phyloP scores from a whole-genome alignment of 2,113 vertebrate species.

The Pterocles orientalis region DNA sequence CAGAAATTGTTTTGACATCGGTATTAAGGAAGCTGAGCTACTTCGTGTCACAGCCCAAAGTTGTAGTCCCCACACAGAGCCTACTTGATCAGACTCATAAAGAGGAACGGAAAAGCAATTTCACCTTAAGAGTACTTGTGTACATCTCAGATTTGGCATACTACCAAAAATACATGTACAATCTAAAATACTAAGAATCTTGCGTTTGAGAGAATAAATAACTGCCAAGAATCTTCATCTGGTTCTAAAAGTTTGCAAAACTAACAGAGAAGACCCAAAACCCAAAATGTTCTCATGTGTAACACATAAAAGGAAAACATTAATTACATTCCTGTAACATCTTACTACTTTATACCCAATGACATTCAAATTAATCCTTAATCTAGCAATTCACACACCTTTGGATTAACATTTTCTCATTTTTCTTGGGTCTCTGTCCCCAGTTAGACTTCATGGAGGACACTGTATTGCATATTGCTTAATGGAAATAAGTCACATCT shows the following conservation, averaged over 20 bases:
- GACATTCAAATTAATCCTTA: not conserved
- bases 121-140: not conserved
- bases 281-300: fast-evolving
- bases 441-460: not conserved
- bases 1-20: not conserved
- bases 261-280: not conserved
- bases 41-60: not conserved
- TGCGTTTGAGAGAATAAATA: not conserved
- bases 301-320: not conserved
- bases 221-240: not conserved
- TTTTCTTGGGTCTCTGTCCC: not conserved
- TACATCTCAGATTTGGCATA: not conserved
- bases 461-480: not conserved
- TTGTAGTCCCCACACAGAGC: not conserved
- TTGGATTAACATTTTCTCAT: not conserved
- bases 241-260: not conserved
- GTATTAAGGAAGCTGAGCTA: not conserved
- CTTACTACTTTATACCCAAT: not conserved
- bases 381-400: not conserved
- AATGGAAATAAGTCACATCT: not conserved
- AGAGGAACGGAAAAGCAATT: not conserved
- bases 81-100: not conserved
- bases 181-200: not conserved
- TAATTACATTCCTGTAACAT: fast-evolving
- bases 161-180: not conserved